Percentiles rank a stretch among this genome's conserved stretches.
Conservation (phyloP, 2,888 invertebrate genomes). For the Tillus elongatus region DNA sequence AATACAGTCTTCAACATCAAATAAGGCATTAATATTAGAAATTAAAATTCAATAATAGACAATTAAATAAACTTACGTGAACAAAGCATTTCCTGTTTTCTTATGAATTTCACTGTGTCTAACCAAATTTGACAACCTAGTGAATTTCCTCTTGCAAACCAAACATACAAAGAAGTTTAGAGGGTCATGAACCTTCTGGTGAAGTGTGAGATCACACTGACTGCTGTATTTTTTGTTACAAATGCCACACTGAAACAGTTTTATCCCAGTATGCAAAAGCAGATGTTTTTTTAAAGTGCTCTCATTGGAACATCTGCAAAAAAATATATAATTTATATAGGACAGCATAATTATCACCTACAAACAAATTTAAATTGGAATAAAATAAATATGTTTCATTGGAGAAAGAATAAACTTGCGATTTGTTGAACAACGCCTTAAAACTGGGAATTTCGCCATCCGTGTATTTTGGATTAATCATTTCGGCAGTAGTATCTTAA, state of each 20-base stretch:
- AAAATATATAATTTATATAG: no score
- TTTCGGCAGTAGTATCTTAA: no score
- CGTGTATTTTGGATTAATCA: no score
- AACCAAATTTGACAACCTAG: slow-evolving; percentile 34
- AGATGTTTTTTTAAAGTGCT: slow-evolving; percentile 40
- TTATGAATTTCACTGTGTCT: slow-evolving; percentile 34
- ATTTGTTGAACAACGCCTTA: no score
- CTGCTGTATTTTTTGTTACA: slow-evolving; percentile 41
- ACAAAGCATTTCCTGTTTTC: slow-evolving; percentile 23
- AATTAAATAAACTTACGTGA: slow-evolving; percentile 22
- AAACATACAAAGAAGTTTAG: slow-evolving; percentile 30
- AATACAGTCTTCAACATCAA: no score
- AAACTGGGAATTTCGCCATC: no score
- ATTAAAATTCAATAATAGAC: no score
- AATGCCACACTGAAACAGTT: slow-evolving; percentile 34
- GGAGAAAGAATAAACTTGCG: no score
- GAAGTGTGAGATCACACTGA: slow-evolving; percentile 39
- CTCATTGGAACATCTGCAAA: slow-evolving; percentile 41
- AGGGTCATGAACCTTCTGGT: slow-evolving; percentile 37
- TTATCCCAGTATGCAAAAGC: slow-evolving; percentile 35
- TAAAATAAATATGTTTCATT: no score
- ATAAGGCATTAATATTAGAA: no score
- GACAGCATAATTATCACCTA: no score
- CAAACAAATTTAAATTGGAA: no score
- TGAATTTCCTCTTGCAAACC: slow-evolving; percentile 33